Base-by-base conservation (phyloP, 2,113 vertebrate genomes). In the Gasterosteus aculeatus region DNA sequence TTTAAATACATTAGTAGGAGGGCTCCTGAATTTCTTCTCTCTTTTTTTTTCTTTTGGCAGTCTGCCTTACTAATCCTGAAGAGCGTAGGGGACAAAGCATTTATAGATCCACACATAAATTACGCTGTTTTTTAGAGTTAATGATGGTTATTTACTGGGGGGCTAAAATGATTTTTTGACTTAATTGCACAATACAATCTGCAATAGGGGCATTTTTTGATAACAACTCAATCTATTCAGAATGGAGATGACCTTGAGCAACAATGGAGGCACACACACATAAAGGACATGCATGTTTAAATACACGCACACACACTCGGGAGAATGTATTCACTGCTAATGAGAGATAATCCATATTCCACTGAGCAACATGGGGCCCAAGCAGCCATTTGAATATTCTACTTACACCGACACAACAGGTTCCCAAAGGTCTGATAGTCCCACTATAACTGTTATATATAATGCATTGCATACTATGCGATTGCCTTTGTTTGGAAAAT, bases 1-100 rank as follows among this genome's bases (percentile, higher is more conserved):
- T 93, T 94, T 94, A 92, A 94, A 93, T 92, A 93, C 92, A 95
- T 94, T 94, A 94, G 85, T 74, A 65, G 86, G 72, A 72, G 69
- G 86, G 68, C 58, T 71, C 60, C 59, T 81, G 71, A 29, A 51
- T 78, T 63, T 54, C 29, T 76, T 83, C 77, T n/a, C 38, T 39
- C 12, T 57, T 53, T 61, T 76, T 85, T 33, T 33, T 72, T 63
- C 53, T 71, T 81, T 89, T 93, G 94, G 93, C 94, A 63, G 69
- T 49, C 15, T 91, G 92, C 93, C 92, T 85, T 69, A 47, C 83
- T 94, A 92, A 93, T 93, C 93, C 88, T 65, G 51, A 80, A 82
- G 78, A 88, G 88, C 72, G 31, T 72, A 70, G 44, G 70, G 86
- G 90, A 88, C 90, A 91, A 86, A 82, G 79, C 85, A 80, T 90